A percentile compares a stretch with the other conserved stretches of the same genome.
Conservation (phyloP, 2,888 invertebrate genomes). For the Philaethria dido region DNA sequence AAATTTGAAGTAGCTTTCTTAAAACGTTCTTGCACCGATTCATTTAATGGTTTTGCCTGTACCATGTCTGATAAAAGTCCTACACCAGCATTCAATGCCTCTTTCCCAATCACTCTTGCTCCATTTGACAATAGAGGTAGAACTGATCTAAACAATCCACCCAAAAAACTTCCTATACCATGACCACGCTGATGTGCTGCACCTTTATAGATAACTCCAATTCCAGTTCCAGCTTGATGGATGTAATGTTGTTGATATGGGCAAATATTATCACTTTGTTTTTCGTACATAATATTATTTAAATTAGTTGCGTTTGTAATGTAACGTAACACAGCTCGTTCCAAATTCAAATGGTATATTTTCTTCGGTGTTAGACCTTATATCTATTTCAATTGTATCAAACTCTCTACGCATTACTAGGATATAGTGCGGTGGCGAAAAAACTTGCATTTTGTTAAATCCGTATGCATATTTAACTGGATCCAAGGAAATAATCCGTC, state of each 20-base stretch:
- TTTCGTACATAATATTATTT: not conserved
- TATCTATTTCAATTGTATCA: not conserved
- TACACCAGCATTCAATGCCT: too few relatives aligned
- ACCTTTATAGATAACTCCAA: not conserved
- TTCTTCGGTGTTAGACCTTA: not conserved
- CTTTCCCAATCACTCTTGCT: too few relatives aligned
- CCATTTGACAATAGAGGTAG: not conserved
- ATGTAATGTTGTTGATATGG: not conserved
- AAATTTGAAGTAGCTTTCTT: too few relatives aligned
- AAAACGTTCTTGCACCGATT: too few relatives aligned
- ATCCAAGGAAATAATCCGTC: not conserved
- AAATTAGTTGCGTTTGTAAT: not conserved
- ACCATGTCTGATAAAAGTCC: too few relatives aligned
- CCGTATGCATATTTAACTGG: not conserved
- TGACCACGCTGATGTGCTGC: not conserved
- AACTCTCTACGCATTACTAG: not conserved
- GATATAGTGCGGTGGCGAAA: not conserved
- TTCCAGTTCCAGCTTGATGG: slow-evolving; percentile 1
- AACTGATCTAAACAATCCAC: slow-evolving; percentile 1
- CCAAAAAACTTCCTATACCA: not conserved
- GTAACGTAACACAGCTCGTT: not conserved
- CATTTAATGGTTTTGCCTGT: too few relatives aligned
- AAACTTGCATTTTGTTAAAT: not conserved
- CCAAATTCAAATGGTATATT: slow-evolving; percentile 1
- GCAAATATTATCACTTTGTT: not conserved